Evolutionary conservation across 2,113 vertebrate species (phyloP), one percentile per base, ranked within the genome.

Genomic region (Oncorhynchus nerka): DNA sequence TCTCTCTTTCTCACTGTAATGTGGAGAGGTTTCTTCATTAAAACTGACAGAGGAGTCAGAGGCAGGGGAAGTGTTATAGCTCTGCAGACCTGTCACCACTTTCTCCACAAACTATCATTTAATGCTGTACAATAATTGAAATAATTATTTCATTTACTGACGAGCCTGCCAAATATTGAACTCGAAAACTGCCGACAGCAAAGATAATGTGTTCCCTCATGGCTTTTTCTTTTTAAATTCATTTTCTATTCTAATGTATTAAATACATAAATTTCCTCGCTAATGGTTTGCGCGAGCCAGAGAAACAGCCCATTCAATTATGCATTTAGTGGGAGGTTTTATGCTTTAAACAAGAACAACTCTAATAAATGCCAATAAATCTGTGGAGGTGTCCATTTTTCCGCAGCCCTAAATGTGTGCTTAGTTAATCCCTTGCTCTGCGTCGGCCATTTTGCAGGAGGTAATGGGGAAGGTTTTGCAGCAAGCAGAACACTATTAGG

Each of bases 141-240:
- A 91, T 89, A 90, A 91, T 89, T 89, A 88, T 90, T 91, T 90
- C 86, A 88, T 91, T 90, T 89, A 90, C 87, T 86, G 86, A 90
- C 83, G 83, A 88, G 84, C 70, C 87, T 90, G 91, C 89, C 89
- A 92, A 92, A 93, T 88, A 86, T 89, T 88, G 87, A 89, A 91
- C 89, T 87, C 83, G 84, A 86, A 89, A 91, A 91, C 87, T 90
- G 88, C 91, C 70, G 84, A 89, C 86, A 86, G 87, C 81, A 83
- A 89, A 85, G 88, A 91, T 92, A 90, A 89, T 91, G 88, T 85
- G 83, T 83, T 90, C 81, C 80, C 88, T 87, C 75, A 76, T 83
- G 83, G 84, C 84, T 66, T 82, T 87, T 87, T 83, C 88, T 81
- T 88, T 89, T 87, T 87, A 85, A 89, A 90, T 88, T 89, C 82